Evolutionary conservation across 2,888 invertebrate species (phyloP).

Genomic region (Mechanitis mazaeus): DNA sequence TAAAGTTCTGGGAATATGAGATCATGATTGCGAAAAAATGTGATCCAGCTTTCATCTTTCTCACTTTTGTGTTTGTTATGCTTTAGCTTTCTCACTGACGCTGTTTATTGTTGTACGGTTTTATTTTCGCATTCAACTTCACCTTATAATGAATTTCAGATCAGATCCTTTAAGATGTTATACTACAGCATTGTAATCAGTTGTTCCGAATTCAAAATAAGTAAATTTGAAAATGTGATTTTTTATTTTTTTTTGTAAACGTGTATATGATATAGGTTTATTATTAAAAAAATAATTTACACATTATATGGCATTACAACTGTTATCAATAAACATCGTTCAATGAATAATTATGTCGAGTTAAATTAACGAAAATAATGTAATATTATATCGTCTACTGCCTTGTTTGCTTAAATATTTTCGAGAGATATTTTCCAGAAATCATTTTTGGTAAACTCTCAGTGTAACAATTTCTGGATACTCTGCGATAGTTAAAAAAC

Average conservation of each 20-base stretch:
- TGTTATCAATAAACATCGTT: background rate
- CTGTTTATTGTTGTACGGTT: conserved; percentile 12
- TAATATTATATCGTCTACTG: too few species aligned
- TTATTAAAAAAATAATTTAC: background rate
- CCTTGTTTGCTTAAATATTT: too few species aligned
- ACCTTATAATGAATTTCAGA: background rate
- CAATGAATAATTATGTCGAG: background rate
- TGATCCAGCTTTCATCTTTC: conserved; percentile 50
- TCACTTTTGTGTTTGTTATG: conserved; percentile 46
- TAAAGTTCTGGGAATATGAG: conserved; percentile 41
- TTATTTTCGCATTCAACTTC: conserved; percentile 17
- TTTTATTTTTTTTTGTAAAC: too few species aligned
- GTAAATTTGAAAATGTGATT: too few species aligned
- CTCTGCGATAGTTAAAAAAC: too few species aligned
- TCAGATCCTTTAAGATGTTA: too few species aligned
- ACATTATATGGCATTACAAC: background rate
- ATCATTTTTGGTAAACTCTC: too few species aligned
- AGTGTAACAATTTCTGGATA: too few species aligned
- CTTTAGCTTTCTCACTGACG: conserved; percentile 29
- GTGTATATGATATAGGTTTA: background rate
- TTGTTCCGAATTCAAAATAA: too few species aligned
- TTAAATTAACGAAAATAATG: background rate
- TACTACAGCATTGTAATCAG: too few species aligned
- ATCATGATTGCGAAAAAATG: conserved; percentile 37
- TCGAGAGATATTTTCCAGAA: too few species aligned